Base-by-base conservation (phyloP, 2,113 vertebrate species). In the Craseonycteris thonglongyai region DNA sequence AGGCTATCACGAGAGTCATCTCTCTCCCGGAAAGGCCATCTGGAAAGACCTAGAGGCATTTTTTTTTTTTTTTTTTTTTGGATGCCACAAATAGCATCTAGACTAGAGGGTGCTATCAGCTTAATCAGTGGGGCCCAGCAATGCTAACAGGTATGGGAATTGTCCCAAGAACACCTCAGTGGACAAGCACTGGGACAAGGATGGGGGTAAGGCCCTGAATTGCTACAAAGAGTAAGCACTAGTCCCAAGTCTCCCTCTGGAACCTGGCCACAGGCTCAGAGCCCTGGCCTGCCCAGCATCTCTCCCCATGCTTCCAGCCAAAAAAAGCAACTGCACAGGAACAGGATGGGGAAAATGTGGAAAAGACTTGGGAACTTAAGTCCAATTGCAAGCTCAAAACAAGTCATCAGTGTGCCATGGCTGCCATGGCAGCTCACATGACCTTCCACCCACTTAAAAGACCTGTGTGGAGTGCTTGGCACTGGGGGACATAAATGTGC, bases 281-380 rank as follows among this genome's bases (percentile, higher is more conserved):
- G 95, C 91, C 90, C 78, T 49, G 42, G 90, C 65, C 91, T 89
- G 58, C 92, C 89, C 90, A 84, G 75, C 75, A 40, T 89, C 93
- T 94, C 95, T 93, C 96, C 90, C 96, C 93, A 84, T 92, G 87
- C 83, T 94, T 80, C 5, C 3, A 75, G 92, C 87, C 95, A 90
- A 95, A 90, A 94, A 72, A 90, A 90, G 79, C 95, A 95, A 94
- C 80, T 58, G 61, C 84, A 91, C 78, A 93, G 79, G 89, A 79
- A 96, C 74, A 89, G 63, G 74, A 88, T 42, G 38, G 79, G 65
- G 87, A 72, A 88, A 91, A 93, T 71, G 87, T 63, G 75, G 56
- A 85, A 66, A 92, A 80, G 83, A 87, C 71, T 63, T 91, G 47
- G 38, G 82, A 69, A 86, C 69, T 90, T 33, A 79, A 69, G n/a